Evolutionary conservation across 2,888 invertebrate genomes (phyloP), one percentile per base, ranked within the genome.

Genomic region (Macaria liturata): DNA sequence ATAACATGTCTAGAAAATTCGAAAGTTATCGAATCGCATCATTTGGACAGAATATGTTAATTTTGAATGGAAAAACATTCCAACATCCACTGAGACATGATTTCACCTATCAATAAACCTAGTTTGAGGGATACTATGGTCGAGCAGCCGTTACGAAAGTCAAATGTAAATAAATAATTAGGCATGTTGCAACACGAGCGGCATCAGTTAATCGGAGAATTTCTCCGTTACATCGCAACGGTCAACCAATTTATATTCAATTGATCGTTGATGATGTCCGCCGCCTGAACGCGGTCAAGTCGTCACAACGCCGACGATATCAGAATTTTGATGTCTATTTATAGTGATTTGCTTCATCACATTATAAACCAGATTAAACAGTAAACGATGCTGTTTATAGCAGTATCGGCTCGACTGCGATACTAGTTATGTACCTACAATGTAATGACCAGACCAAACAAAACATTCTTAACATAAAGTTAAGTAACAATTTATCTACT

Each of bases 181-280:
- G 42, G 4, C 9, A 9, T 8, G 8, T 47, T 49, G 50, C 54
- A 56, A 46, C 31, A 43, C 43, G 32, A 54, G 43, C 31, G 46
- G 42, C 46, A 58, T 32, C 54, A 44, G 50, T 54, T 54, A 50
- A 59, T 54, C 44, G 45, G n/a, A 58, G 55, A 62, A 65, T 62
- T 60, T 68, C 64, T 68, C 64, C 46, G 49, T 52, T 59, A 54
- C 51, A 45, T 45, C 72, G 37, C 47, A 70, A 74, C 79, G 73
- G 72, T 78, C 74, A 66, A 72, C 75, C 86, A 87, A 88, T 88
- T 84, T 62, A 83, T 70, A 64, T 70, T 74, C 86, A 88, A 88
- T 88, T 86, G 85, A 78, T 81, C 73, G 72, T 77, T 76, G 76
- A 78, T 80, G 77, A 75, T 61, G 71, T 68, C 66, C 73, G 73